Evolutionary conservation across 1,140 invertebrate species (phyloP).

Genomic region (Caerostris extrusa): DNA sequence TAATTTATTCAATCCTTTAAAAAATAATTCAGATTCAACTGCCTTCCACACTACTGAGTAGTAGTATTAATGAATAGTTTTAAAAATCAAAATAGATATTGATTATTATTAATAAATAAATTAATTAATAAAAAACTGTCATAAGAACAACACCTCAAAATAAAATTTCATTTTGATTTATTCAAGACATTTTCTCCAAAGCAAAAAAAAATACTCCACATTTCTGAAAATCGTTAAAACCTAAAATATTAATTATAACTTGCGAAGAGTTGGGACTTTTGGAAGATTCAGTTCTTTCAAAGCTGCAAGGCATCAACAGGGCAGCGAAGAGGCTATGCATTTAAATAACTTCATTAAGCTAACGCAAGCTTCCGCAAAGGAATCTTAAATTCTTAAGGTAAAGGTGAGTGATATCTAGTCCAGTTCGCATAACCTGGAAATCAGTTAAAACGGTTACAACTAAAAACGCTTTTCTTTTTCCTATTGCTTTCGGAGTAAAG

Average conservation of each 20-base stretch:
- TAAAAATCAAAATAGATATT: too few species aligned
- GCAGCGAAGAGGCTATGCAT: conserved; percentile 30
- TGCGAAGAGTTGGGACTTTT: not conserved
- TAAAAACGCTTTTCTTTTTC: conserved; percentile 6
- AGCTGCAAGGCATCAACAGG: not conserved
- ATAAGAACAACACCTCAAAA: too few species aligned
- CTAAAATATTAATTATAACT: conserved; percentile 37
- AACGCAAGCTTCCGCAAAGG: not conserved
- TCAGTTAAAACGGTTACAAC: conserved; percentile 25
- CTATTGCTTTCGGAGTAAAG: not conserved
- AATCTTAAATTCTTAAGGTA: conserved; percentile 13
- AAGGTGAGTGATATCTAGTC: not conserved
- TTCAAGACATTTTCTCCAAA: too few species aligned
- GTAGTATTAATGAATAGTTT: too few species aligned
- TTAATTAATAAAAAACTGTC: too few species aligned
- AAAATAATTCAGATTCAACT: too few species aligned
- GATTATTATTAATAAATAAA: too few species aligned
- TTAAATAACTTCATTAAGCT: conserved; percentile 59
- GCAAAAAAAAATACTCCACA: not conserved
- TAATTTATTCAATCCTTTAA: too few species aligned
- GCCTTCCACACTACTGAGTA: too few species aligned
- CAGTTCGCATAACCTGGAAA: too few species aligned
- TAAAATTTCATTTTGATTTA: too few species aligned
- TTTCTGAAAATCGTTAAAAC: not conserved
- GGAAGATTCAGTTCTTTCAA: not conserved